phyloP scores from a whole-genome alignment of 2,888 invertebrate species.

The Falcaria lacertinaria region DNA sequence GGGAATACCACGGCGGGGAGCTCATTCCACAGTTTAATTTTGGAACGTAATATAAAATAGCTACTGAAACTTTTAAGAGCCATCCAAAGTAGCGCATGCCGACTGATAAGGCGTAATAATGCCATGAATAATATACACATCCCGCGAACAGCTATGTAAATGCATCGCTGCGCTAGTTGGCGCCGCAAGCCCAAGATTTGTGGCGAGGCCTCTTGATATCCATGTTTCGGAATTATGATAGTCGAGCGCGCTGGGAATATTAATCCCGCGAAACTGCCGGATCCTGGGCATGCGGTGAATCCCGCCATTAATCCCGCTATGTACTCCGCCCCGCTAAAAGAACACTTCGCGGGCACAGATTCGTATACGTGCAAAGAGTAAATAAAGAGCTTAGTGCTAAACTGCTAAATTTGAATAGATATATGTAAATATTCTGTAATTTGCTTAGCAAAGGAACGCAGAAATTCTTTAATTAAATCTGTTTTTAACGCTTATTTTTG shows the following conservation, averaged over 20 bases:
- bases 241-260: constrained; percentile 49
- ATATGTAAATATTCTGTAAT: background rate
- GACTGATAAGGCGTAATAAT: background rate
- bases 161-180: constrained; percentile 34
- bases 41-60: too few species aligned
- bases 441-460: constrained; percentile 10
- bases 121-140: constrained; percentile 2
- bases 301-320: constrained; percentile 3
- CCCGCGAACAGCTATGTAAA: constrained; percentile 18
- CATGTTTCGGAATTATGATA: constrained; percentile 58
- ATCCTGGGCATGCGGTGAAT: constrained; percentile 10
- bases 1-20: too few species aligned
- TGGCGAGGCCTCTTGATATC: constrained; percentile 49
- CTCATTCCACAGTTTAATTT: too few species aligned
- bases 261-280: constrained; percentile 41
- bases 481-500: too few species aligned
- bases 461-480: too few species aligned
- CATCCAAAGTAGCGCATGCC: background rate
- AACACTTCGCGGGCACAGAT: constrained; percentile 2
- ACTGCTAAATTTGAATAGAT: background rate
- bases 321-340: constrained; percentile 2
- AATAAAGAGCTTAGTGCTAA: background rate
- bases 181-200: constrained; percentile 53
- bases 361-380: background rate
- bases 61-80: background rate